Evolutionary conservation across 2,797 vertebrate genomes (phyloP).

Genomic region (Poliocrania exsul): DNA sequence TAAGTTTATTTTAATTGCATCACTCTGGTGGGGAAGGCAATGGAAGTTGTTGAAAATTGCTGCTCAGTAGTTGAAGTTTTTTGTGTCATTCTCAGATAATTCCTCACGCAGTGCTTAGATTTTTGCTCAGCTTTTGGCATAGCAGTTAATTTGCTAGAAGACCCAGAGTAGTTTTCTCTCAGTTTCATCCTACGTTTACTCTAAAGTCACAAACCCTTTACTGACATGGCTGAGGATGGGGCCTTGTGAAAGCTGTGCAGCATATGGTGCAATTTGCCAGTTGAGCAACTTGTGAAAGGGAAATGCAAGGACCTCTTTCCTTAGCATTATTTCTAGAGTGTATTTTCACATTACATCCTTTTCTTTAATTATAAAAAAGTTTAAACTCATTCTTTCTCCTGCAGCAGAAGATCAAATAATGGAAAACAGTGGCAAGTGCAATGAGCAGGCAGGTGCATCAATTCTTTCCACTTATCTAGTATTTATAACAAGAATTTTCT

Average conservation of each 20-base stretch:
- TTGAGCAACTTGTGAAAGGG: background rate
- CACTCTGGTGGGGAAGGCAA: background rate
- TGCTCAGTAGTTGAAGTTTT: background rate
- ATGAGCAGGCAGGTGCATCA: background rate
- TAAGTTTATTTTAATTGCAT: background rate
- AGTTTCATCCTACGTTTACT: background rate
- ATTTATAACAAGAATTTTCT: background rate
- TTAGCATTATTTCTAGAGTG: background rate
- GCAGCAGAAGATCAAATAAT: background rate
- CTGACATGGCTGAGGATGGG: background rate
- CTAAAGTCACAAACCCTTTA: background rate
- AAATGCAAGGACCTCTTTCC: background rate
- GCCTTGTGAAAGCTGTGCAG: background rate
- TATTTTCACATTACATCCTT: background rate
- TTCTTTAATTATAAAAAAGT: background rate
- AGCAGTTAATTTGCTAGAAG: background rate
- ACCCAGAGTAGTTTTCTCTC: background rate
- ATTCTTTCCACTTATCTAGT: background rate
- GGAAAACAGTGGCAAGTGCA: background rate
- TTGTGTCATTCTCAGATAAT: background rate
- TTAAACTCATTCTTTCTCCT: background rate
- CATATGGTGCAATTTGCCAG: background rate
- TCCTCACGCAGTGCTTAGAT: background rate
- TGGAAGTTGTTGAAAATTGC: background rate
- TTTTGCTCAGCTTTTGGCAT: background rate